Percentiles rank a stretch among this genome's conserved stretches.
Conservation (phyloP, 2,797 vertebrate genomes). For the Danio albolineatus region DNA sequence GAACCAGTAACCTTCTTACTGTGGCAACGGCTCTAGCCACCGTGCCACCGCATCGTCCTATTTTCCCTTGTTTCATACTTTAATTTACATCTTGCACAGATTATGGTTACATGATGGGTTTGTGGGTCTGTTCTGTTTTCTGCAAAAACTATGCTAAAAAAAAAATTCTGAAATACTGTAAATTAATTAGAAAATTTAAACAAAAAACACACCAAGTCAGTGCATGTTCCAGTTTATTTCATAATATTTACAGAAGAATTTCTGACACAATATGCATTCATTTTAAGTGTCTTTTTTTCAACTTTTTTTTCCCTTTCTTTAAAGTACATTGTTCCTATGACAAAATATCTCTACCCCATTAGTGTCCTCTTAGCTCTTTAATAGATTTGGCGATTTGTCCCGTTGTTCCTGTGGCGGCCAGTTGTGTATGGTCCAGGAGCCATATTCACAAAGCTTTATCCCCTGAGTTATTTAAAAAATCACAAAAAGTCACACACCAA, state of each 20-base stretch:
- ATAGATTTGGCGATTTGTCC: conserved; percentile 56
- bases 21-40: too few species aligned
- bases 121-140: too few species aligned
- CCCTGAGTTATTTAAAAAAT: conserved; percentile 70
- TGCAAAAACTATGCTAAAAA: too few species aligned
- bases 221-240: conserved; percentile 82
- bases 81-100: too few species aligned
- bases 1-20: too few species aligned
- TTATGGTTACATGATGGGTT: too few species aligned
- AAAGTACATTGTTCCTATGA: conserved; percentile 65
- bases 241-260: conserved; percentile 80
- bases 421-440: conserved; percentile 55
- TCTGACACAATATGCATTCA: conserved; percentile 62
- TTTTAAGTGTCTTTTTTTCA: conserved; percentile 48
- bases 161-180: background rate
- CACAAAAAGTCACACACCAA: conserved; percentile 57
- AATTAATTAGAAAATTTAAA: background rate
- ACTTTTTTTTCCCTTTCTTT: conserved; percentile 46
- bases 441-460: conserved; percentile 70
- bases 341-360: conserved; percentile 64
- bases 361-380: conserved; percentile 62
- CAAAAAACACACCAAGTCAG: conserved; percentile 53
- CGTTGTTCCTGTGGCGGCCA: conserved; percentile 55
- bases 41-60: too few species aligned
- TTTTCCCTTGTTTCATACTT: too few species aligned